Conservation (phyloP, 1,140 invertebrate species). For the Limonius californicus region DNA sequence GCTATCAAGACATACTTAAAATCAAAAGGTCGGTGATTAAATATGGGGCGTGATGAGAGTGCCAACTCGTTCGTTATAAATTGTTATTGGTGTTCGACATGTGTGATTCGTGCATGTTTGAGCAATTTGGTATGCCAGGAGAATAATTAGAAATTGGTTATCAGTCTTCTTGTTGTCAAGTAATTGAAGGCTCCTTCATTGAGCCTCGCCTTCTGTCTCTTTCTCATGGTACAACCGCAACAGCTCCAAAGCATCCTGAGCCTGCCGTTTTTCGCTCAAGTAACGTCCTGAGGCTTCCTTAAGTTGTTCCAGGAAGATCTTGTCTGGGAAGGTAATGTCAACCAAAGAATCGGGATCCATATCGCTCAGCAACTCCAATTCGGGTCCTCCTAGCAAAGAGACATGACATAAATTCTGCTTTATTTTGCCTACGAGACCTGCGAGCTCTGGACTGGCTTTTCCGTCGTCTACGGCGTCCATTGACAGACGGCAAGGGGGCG, state of each 20-base stretch:
- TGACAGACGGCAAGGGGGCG: conserved; percentile 53
- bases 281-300: conserved; percentile 79
- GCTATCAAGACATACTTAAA: not conserved
- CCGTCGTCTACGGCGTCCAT: conserved; percentile 67
- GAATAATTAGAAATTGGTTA: not conserved
- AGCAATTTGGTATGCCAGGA: not conserved
- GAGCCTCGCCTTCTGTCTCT: conserved; percentile 38
- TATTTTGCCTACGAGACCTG: conserved; percentile 65
- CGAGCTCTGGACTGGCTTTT: conserved; percentile 51
- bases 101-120: not conserved
- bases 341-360: conserved; percentile 80
- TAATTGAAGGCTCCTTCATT: conserved; percentile 14
- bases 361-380: conserved; percentile 74
- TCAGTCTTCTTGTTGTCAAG: conserved; percentile 7
- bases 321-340: conserved; percentile 74
- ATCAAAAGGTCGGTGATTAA: not conserved
- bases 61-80: too few species aligned
- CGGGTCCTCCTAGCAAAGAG: conserved; percentile 72
- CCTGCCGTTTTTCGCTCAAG: conserved; percentile 74
- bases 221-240: conserved; percentile 51
- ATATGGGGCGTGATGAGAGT: not conserved
- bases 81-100: conserved; percentile 4
- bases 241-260: conserved; percentile 77
- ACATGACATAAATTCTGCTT: conserved; percentile 76
- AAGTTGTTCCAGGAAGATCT: conserved; percentile 73